Evolutionary conservation across 2,888 invertebrate species (phyloP), one percentile per base, ranked within the genome.

Genomic region (Hedya salicella): DNA sequence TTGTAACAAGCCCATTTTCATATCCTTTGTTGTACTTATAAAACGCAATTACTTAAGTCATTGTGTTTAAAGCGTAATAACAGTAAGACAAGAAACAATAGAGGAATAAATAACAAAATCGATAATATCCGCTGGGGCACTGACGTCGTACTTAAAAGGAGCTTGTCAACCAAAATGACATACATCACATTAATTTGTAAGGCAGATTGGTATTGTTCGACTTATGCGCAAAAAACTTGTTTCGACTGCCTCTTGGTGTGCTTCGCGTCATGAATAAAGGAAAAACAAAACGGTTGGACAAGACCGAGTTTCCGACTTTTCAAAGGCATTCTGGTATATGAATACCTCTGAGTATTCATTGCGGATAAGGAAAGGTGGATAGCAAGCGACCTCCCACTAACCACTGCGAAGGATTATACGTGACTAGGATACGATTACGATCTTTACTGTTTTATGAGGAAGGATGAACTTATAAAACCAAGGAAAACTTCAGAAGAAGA

Each of bases 201-300:
- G 76, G 75, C 73, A 76, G 48, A 68, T 63, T 32, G 68, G 71
- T 76, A 75, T 75, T 75, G 75, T 77, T 52, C 49, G 16, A 19
- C 13, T 70, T 61, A 74, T 74, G 74, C 71, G 74, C 73, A 78
- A 75, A 79, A 57, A 78, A 76, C 77, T 73, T 74, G 72, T 77
- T 76, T 74, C 75, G 70, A 68, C n/a, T 11, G 39, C 11, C 30
- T n/a, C 44, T 62, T 44, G 44, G 5, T 44, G 13, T 39, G 46
- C 39, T 64, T 42, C 49, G n/a, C 21, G 50, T 42, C 46, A 50
- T 49, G 46, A 19, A 62, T 42, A 52, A 39, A 36, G 11, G 25
- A 65, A 53, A 59, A 44, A 39, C 40, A 46, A 19, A 46, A 46
- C 16, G 25, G 44, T 46, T 46, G 39, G 46, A 42, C 14, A 30